phyloP scores from a whole-genome alignment of 1,140 invertebrate species.

The Neelides sp. region DNA sequence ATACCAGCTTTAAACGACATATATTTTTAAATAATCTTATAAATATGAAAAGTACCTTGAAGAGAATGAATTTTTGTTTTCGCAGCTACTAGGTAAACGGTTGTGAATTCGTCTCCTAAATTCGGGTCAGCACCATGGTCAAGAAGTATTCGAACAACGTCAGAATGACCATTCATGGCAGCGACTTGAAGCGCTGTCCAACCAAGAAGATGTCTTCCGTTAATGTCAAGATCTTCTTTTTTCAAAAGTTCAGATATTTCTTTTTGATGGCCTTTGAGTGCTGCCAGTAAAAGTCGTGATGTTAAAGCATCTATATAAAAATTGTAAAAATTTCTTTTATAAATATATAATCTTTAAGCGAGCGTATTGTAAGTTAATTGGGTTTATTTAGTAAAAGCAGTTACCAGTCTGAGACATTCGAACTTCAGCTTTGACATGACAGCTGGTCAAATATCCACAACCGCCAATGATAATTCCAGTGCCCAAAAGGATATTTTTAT shows the following conservation, averaged over 20 bases:
- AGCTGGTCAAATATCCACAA: no score
- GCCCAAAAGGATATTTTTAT: no score
- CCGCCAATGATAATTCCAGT: no score
- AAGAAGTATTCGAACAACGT: conserved; percentile 54
- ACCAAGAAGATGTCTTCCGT: conserved; percentile 55
- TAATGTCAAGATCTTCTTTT: conserved; percentile 42
- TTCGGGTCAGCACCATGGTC: conserved; percentile 65
- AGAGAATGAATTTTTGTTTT: conserved; percentile 45
- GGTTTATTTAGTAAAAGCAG: no score
- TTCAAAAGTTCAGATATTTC: conserved; percentile 45
- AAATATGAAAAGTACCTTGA: conserved; percentile 42
- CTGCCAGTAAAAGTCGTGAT: conserved; percentile 49
- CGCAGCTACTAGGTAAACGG: conserved; percentile 49
- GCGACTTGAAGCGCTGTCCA: conserved; percentile 77
- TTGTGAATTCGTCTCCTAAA: conserved; percentile 63
- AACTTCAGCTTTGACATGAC: no score
- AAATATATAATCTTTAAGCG: no score
- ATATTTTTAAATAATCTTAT: no score
- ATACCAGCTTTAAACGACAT: no score
- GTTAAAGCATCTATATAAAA: no score
- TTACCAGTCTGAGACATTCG: no score
- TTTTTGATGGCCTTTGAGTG: conserved; percentile 46
- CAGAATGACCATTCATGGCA: conserved; percentile 56
- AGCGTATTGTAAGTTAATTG: no score
- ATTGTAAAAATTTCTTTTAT: no score